Conservation (phyloP, 2,797 vertebrate species). For the Perdix hodgsoniae region DNA sequence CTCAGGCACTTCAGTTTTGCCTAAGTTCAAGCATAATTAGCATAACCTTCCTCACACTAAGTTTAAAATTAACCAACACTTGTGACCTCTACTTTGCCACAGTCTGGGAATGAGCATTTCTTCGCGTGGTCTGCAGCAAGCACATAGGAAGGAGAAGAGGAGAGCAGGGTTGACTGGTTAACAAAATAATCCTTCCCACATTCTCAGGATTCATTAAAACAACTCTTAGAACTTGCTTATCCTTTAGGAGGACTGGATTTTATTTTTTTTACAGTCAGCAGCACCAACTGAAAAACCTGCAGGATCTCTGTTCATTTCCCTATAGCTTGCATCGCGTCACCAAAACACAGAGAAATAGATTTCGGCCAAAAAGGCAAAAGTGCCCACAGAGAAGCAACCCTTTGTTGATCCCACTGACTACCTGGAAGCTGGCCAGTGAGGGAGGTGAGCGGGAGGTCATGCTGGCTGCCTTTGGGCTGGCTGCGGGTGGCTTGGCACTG, state of each 20-base stretch:
- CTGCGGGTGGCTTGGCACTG: conserved; percentile 23
- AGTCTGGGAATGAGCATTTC: neutral
- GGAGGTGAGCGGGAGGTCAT: conserved; percentile 22
- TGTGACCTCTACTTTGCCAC: fast-evolving
- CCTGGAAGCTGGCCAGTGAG: neutral
- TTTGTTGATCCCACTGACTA: conserved; percentile 4
- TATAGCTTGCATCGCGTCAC: neutral
- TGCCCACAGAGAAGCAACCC: neutral
- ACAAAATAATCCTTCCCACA: neutral
- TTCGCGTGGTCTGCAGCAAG: neutral
- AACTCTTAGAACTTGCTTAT: neutral
- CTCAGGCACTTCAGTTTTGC: neutral
- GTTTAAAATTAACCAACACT: neutral
- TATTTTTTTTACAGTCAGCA: neutral
- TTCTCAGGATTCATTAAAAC: neutral
- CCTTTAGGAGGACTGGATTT: neutral
- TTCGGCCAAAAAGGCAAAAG: conserved; percentile 33
- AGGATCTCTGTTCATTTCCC: neutral
- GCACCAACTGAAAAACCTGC: neutral
- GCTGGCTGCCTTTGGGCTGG: conserved; percentile 43
- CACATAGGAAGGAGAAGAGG: neutral
- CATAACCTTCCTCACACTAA: fast-evolving
- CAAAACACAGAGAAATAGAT: neutral
- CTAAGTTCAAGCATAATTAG: neutral
- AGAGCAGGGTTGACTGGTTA: neutral